Conservation (phyloP, 2,888 invertebrate genomes). For the Drosophila monieri region DNA sequence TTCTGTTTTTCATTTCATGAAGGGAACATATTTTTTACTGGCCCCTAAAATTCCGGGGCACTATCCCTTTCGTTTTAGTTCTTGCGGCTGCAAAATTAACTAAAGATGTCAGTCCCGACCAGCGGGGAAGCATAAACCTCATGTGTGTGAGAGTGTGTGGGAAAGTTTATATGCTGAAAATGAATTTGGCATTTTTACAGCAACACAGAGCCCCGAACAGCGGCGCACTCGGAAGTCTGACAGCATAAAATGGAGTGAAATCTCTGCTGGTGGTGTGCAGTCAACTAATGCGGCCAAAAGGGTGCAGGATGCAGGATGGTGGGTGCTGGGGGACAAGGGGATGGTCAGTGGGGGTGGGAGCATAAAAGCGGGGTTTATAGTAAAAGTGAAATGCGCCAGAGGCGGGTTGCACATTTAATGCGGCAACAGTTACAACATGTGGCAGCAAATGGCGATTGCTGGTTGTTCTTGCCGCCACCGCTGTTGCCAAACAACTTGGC, state of each 20-base stretch:
- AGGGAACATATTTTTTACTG: slow-evolving; percentile 9
- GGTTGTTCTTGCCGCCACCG: slow-evolving; percentile 36
- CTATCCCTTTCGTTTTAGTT: slow-evolving; percentile 35
- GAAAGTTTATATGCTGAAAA: slow-evolving; percentile 75
- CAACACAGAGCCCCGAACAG: slow-evolving; percentile 40
- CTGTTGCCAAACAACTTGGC: slow-evolving; percentile 67
- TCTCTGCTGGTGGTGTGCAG: slow-evolving; percentile 74
- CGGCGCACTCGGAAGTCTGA: slow-evolving; percentile 77
- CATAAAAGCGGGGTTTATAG: slow-evolving; percentile 67
- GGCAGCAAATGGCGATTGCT: slow-evolving; percentile 69
- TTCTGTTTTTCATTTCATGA: slow-evolving; percentile 7
- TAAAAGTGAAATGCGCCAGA: slow-evolving; percentile 72
- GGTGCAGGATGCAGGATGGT: not conserved
- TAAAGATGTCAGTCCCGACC: slow-evolving; percentile 62
- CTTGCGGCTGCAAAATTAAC: slow-evolving; percentile 69
- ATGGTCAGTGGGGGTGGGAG: not conserved
- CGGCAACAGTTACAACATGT: slow-evolving; percentile 76
- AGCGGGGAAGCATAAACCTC: slow-evolving; percentile 55
- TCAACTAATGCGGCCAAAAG: slow-evolving; percentile 54
- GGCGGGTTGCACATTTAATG: slow-evolving; percentile 67
- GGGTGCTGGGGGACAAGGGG: not conserved
- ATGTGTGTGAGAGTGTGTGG: slow-evolving; percentile 32
- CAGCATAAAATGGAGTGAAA: slow-evolving; percentile 79
- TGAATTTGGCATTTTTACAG: slow-evolving; percentile 80
- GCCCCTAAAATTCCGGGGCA: slow-evolving; percentile 25